Evolutionary conservation across 2,797 vertebrate genomes (phyloP).

Genomic region (Nyctibius grandis): DNA sequence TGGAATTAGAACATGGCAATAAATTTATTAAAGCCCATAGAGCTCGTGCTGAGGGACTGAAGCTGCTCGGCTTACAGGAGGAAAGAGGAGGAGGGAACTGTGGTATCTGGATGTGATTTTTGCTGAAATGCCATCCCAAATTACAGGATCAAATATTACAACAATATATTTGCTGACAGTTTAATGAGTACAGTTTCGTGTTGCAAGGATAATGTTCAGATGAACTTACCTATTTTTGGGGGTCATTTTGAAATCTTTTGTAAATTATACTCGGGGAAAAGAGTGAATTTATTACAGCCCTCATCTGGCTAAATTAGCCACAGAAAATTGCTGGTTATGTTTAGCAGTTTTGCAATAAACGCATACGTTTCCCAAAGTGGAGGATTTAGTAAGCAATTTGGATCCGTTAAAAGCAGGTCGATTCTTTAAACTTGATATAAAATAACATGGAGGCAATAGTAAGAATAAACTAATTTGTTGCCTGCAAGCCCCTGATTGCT

Average conservation of each 20-base stretch:
- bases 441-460: background rate
- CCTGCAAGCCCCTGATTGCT: background rate
- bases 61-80: slow-evolving; percentile 50
- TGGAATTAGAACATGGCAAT: slow-evolving; percentile 65
- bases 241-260: slow-evolving; percentile 69
- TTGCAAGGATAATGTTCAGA: slow-evolving; percentile 72
- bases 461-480: slow-evolving; percentile 55
- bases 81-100: slow-evolving; percentile 22
- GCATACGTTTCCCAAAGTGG: slow-evolving; percentile 12
- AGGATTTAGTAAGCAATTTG: slow-evolving; percentile 44
- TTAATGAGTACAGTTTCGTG: slow-evolving; percentile 78
- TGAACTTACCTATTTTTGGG: slow-evolving; percentile 67
- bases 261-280: slow-evolving; percentile 42
- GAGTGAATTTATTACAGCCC: slow-evolving; percentile 66
- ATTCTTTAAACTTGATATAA: slow-evolving; percentile 24
- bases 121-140: slow-evolving; percentile 77
- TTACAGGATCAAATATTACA: slow-evolving; percentile 77
- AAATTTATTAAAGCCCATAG: slow-evolving; percentile 64
- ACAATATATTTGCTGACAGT: slow-evolving; percentile 77
- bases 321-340: slow-evolving; percentile 67
- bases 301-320: slow-evolving; percentile 63
- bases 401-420: slow-evolving; percentile 2
- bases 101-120: slow-evolving; percentile 77
- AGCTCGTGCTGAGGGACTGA: slow-evolving; percentile 24
- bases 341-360: slow-evolving; percentile 59